Conservation (phyloP, 2,113 vertebrate genomes). For the Tapirus terrestris region DNA sequence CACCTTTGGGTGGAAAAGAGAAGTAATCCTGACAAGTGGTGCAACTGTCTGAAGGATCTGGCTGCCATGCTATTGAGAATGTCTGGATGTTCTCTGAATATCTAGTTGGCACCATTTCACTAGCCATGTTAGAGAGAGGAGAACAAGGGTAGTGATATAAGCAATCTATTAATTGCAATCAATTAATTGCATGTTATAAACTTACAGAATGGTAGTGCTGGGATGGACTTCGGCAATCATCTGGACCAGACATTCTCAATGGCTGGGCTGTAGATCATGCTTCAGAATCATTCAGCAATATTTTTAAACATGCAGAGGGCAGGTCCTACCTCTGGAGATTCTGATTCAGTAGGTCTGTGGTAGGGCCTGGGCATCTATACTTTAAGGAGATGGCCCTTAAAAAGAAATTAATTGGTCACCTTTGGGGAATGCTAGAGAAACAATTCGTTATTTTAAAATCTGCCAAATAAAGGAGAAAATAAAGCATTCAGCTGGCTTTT, state of each 20-base stretch:
- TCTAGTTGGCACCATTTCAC: neutral
- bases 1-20: neutral
- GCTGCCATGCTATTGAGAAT: neutral
- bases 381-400: neutral
- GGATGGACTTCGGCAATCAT: neutral
- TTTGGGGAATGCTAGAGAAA: neutral
- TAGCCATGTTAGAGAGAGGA: neutral
- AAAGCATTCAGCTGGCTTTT: neutral
- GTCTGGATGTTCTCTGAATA: neutral
- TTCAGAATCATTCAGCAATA: slow-evolving; percentile 30
- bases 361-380: neutral
- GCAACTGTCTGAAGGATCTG: neutral
- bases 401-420: neutral
- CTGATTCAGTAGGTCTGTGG: neutral
- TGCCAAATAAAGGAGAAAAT: neutral
- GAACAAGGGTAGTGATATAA: neutral
- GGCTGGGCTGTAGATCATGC: neutral
- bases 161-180: neutral
- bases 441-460: slow-evolving; percentile 20
- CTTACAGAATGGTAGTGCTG: neutral
- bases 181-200: neutral
- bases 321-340: neutral
- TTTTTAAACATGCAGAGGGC: neutral
- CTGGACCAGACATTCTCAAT: neutral
- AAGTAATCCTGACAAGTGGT: neutral